Conservation (phyloP, 2,113 vertebrate genomes). For the Trochalopteron elliotii region DNA sequence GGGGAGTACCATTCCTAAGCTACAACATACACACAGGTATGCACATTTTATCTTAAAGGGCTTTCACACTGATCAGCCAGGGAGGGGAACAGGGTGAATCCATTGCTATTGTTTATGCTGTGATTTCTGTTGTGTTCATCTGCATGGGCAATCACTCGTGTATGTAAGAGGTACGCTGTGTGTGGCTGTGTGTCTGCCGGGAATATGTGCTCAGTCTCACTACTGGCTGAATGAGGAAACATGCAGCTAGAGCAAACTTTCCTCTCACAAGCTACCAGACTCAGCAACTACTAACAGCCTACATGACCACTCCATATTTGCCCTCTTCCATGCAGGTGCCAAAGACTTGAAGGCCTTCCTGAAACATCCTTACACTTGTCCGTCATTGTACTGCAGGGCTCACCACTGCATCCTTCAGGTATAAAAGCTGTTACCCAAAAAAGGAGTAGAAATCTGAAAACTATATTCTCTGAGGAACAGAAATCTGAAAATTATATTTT, state of each 20-base stretch:
- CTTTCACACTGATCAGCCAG: neutral
- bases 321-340: neutral
- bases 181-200: neutral
- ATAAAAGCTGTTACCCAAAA: neutral
- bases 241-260: neutral
- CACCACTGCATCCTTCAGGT: neutral
- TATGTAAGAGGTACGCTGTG: rapidly evolving
- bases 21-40: neutral
- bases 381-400: neutral
- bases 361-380: neutral
- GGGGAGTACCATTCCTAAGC: neutral
- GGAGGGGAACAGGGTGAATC: neutral
- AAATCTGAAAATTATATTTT: neutral
- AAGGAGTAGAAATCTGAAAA: neutral
- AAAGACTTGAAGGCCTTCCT: neutral
- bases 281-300: neutral
- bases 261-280: neutral
- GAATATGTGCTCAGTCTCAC: neutral
- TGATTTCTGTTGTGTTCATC: neutral
- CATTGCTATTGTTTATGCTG: neutral
- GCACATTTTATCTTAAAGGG: neutral
- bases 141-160: neutral
- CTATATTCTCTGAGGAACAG: neutral
- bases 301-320: neutral
- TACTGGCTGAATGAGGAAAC: neutral